phyloP scores from a whole-genome alignment of 2,113 vertebrate species.

The Nothocercus julius region DNA sequence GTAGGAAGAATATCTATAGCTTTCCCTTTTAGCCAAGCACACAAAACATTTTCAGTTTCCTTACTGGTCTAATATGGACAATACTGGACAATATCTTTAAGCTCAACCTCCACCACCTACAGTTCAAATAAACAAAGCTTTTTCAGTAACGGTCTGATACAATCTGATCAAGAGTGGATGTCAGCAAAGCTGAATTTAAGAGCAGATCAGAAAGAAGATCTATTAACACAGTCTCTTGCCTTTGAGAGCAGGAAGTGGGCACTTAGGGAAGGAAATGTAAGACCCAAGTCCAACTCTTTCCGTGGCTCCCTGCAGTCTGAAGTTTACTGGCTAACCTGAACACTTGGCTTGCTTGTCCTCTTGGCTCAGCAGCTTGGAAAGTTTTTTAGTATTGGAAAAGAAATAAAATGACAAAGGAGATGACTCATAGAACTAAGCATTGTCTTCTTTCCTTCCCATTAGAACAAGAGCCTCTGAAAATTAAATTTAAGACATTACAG shows the following conservation, averaged over 20 bases:
- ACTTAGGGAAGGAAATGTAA: not conserved
- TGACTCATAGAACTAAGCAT: not conserved
- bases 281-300: not conserved
- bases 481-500: not conserved
- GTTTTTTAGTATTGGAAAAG: constrained; percentile 4
- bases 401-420: constrained; percentile 13
- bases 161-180: not conserved
- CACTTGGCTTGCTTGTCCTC: constrained; percentile 12
- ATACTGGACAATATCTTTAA: not conserved
- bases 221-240: constrained; percentile 2
- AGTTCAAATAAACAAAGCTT: not conserved
- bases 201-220: not conserved
- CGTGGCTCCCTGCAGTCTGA: not conserved
- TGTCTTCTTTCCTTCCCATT: not conserved
- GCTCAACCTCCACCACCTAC: not conserved
- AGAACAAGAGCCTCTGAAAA: not conserved
- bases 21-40: not conserved
- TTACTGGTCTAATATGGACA: not conserved
- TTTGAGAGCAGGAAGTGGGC: not conserved
- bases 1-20: not conserved
- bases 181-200: not conserved
- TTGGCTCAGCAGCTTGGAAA: constrained; percentile 15
- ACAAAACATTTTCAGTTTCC: not conserved
- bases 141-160: not conserved
- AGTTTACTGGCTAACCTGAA: constrained; percentile 25